Conservation (phyloP, 2,113 vertebrate species). For the Salvelinus alpinus region DNA sequence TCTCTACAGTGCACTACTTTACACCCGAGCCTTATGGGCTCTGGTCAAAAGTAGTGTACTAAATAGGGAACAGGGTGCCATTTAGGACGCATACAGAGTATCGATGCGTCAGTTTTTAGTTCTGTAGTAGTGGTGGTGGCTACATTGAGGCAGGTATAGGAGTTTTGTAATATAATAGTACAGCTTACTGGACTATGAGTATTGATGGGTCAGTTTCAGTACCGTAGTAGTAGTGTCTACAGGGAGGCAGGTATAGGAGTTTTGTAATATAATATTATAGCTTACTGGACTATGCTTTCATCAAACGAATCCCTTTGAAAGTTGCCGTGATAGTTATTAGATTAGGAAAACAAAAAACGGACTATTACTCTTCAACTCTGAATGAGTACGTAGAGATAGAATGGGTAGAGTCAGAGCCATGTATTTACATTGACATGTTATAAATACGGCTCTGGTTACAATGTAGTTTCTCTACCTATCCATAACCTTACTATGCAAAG, state of each 20-base stretch:
- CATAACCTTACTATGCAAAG: slow-evolving; percentile 9
- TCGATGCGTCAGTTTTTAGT: too few species aligned
- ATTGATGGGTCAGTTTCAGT: too few species aligned
- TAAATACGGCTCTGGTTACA: too few species aligned
- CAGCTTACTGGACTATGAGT: slow-evolving; percentile 26
- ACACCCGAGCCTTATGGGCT: too few species aligned
- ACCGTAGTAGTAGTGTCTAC: too few species aligned
- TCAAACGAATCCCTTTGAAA: slow-evolving; percentile 15
- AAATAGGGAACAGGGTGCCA: slow-evolving; percentile 1
- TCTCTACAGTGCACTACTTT: not conserved
- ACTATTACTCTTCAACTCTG: not conserved
- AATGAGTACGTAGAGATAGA: not conserved
- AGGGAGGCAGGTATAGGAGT: slow-evolving; percentile 10
- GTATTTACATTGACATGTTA: not conserved
- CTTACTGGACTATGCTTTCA: slow-evolving; percentile 29
- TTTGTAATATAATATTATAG: slow-evolving; percentile 35
- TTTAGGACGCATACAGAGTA: too few species aligned
- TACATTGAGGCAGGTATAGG: slow-evolving; percentile 12
- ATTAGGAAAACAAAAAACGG: slow-evolving; percentile 1
- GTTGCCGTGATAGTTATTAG: slow-evolving; percentile 10
- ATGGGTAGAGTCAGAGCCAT: not conserved
- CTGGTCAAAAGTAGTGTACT: not conserved
- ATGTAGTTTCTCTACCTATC: slow-evolving; percentile 15
- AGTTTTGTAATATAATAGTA: slow-evolving; percentile 33
- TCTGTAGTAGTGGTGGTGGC: not conserved